phyloP scores from a whole-genome alignment of 2,888 invertebrate species.

The Mimumesa dahlbomi region DNA sequence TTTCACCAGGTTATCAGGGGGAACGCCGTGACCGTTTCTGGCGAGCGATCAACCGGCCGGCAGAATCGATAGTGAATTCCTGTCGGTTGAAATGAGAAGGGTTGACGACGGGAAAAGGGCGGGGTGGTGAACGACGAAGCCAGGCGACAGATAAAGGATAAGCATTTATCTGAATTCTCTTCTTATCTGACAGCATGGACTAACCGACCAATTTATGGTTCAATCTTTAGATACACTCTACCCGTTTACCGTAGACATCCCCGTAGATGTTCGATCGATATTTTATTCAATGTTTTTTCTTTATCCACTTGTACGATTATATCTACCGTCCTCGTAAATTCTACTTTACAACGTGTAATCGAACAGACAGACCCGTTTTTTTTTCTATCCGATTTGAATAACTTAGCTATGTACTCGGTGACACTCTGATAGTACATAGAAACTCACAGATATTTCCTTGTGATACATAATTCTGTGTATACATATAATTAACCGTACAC shows the following conservation, averaged over 20 bases:
- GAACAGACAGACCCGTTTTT: neutral
- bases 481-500: too few relatives aligned
- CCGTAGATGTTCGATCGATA: slow-evolving; percentile 24
- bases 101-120: neutral
- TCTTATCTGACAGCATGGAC: slow-evolving; percentile 36
- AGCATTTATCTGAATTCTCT: slow-evolving; percentile 42
- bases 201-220: slow-evolving; percentile 50
- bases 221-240: slow-evolving; percentile 16
- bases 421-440: too few relatives aligned
- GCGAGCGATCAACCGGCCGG: slow-evolving; percentile 19
- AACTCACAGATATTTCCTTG: too few relatives aligned
- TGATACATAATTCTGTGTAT: too few relatives aligned
- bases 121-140: neutral
- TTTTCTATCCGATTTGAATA: too few relatives aligned
- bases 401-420: too few relatives aligned
- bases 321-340: slow-evolving; percentile 14
- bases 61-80: slow-evolving; percentile 26
- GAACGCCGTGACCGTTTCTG: slow-evolving; percentile 12
- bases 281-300: slow-evolving; percentile 4
- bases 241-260: slow-evolving; percentile 11
- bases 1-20: slow-evolving; percentile 34
- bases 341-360: neutral
- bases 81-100: slow-evolving; percentile 22
- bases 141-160: slow-evolving; percentile 41
- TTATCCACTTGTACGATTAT: neutral